These are phyloP conservation scores for Periophthalmus modestus DNA, from an alignment of 2,113 vertebrate species.

Conservation along the genomic window DNA sequence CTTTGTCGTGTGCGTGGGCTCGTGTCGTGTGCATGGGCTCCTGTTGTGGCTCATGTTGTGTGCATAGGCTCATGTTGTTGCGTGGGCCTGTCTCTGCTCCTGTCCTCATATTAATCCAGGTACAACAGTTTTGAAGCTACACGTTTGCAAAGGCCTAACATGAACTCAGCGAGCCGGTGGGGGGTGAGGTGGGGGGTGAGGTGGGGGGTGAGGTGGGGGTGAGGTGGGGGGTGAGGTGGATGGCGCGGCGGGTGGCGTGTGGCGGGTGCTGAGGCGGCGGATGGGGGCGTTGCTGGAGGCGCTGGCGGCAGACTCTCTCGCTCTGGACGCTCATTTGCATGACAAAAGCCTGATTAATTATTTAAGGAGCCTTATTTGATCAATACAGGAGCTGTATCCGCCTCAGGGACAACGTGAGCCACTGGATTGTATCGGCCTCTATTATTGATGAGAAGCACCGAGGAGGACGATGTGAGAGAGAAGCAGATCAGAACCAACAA, in stretches of 20 bases:
- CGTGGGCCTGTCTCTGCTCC: neutral
- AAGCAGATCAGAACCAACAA: constrained; percentile 62
- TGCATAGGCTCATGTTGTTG: neutral
- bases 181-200: constrained; percentile 48
- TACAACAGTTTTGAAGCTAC: constrained; percentile 14
- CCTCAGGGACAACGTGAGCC: constrained; percentile 76
- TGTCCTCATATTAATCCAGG: neutral
- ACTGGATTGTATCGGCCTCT: constrained; percentile 74
- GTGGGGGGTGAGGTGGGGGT: too few relatives aligned
- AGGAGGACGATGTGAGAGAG: constrained; percentile 53
- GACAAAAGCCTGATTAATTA: constrained; percentile 81
- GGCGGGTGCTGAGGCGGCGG: constrained; percentile 11
- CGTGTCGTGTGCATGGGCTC: too few relatives aligned
- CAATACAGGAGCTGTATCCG: constrained; percentile 77
- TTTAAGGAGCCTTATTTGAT: constrained; percentile 80
- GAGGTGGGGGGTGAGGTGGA: too few relatives aligned
- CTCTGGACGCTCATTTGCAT: constrained; percentile 75
- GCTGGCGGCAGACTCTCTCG: constrained; percentile 35
- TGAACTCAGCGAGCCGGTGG: constrained; percentile 37
- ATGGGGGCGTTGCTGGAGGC: constrained; percentile 41
- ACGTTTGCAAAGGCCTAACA: constrained; percentile 32
- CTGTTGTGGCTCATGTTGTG: neutral
- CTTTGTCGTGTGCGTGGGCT: too few relatives aligned
- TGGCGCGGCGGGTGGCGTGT: constrained; percentile 54
- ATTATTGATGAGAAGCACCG: constrained; percentile 80